Base-by-base conservation (phyloP, 2,113 vertebrate species). In the Hemiscyllium ocellatum region DNA sequence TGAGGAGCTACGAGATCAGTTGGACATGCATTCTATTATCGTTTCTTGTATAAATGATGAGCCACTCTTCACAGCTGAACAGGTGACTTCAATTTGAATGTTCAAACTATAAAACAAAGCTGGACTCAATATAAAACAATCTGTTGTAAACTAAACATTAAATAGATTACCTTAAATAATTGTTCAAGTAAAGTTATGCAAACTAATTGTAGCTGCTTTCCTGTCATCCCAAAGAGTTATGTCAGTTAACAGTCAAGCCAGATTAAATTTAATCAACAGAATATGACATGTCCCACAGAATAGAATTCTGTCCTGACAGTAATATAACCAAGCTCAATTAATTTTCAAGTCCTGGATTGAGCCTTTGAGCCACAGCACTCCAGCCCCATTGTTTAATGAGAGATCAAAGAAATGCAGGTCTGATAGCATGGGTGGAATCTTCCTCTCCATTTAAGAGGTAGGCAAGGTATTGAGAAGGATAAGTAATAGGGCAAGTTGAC, bases 21-120 rank as follows among this genome's bases (percentile, higher is more conserved):
- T 99, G 97, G 99, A 99, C 95, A 99, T 99, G 98, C 99, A 99
- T 97, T 99, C 99, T 0, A 99, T 99, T 97, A 99, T 99, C 0
- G 98, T 99, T 47, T 99, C 99, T 95, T 98, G 98, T 89, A 98
- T 99, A 96, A 98, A 96, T 0, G 98, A 99, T 0, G 99, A 99
- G 96, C 99, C 99, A 0, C 98, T 99, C 94, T 99, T 99, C 97
- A 99, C 99, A 5, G 99, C 99, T 15, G 99, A 99, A 47, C 99
- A 99, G 99, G 99, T 99, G 96, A 20, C 95, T 95, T 69, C 42
- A 70, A 22, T 94, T 37, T 52, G 61, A 93, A 4, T 15, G 33
- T 20, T 68, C 20, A 69, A 42, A 47, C 17, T 94, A 13, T 66
- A 69, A 37, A 61, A 29, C 6, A 69, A 94, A 69, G 91, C 93